These are phyloP conservation scores for Pollachius pollachius DNA, from an alignment of 2,113 vertebrate genomes.

Conservation along the genomic window DNA sequence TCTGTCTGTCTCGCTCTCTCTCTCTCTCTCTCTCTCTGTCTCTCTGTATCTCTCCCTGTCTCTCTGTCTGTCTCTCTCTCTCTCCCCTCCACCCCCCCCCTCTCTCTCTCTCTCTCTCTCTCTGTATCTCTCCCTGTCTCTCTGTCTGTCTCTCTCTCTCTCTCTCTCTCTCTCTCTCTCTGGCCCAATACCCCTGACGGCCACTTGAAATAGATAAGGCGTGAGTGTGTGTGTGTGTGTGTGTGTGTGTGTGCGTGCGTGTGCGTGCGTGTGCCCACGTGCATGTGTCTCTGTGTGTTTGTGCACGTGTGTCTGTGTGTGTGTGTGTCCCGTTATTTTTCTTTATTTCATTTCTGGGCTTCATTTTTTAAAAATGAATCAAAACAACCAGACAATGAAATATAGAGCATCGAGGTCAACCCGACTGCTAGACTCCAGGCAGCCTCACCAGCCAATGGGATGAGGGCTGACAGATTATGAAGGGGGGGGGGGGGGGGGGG, in stretches of 20 bases:
- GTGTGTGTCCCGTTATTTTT: constrained; percentile 12
- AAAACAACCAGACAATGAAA: constrained; percentile 66
- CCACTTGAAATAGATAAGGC: constrained; percentile 55
- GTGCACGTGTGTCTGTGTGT: constrained; percentile 20
- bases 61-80: constrained; percentile 33
- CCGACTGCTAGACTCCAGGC: constrained; percentile 50
- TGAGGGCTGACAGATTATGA: background rate
- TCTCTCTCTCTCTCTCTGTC: too few species aligned
- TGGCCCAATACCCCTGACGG: constrained; percentile 45
- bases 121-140: constrained; percentile 40
- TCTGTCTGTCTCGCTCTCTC: too few species aligned
- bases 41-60: background rate
- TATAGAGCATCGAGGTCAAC: constrained; percentile 64
- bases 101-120: constrained; percentile 36
- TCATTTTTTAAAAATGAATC: constrained; percentile 69
- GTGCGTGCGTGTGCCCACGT: constrained; percentile 14
- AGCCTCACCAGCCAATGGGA: constrained; percentile 40
- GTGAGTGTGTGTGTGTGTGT: constrained; percentile 20
- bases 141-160: background rate
- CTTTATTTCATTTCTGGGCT: constrained; percentile 12
- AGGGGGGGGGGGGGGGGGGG: constrained; percentile 18
- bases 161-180: constrained; percentile 23
- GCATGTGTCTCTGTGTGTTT: constrained; percentile 19
- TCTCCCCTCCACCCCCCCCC: constrained; percentile 32
- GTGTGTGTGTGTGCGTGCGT: constrained; percentile 18